Base-by-base conservation (phyloP, 1,140 invertebrate species). In the Microplitis mediator region DNA sequence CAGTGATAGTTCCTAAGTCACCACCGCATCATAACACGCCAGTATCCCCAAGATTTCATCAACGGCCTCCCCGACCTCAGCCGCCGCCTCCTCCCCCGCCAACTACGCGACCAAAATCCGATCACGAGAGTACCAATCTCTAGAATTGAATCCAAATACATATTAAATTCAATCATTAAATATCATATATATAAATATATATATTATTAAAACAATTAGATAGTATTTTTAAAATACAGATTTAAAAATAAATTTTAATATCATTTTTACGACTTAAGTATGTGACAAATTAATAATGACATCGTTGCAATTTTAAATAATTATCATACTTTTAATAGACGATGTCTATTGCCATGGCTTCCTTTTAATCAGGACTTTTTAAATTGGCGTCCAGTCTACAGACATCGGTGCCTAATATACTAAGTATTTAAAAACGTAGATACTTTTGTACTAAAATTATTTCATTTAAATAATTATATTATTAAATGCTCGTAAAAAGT, bases 61-160 rank as follows among this genome's bases (percentile, higher is more conserved):
- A 85, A 61, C 80, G 85, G 63, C 83, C 84, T 34, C 86, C 85
- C 3, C 82, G 86, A 72, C 86, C 87, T 5, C 85, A 87, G 54
- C 87, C 87, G 13, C 86, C 86, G 0, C 87, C 87, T 0, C 85
- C 87, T 5, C 84, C 85, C 13, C 86, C 86, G 6, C 85, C 86
- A 3, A 85, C 80, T 1, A 58, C 68, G 13, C 79, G 78, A 71
- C 74, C 79, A 71, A 88, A 87, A 63, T 79, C 79, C 3, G 85
- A 87, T 35, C 79, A 86, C n/a, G 87, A 88, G 70, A 88, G 86
- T 74, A 88, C 87, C 11, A 86, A 88, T 78, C 84, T 88, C 50
- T 88, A 83, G 76, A 66, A 35, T 13, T 32, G 13, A 34, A 14
- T 52, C 9, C 32, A 14, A 35, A 64, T 36, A 45, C n/a, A 66